These are phyloP conservation scores for Nephrotoma appendiculata DNA, from an alignment of 2,888 invertebrate genomes.

Conservation along the genomic window DNA sequence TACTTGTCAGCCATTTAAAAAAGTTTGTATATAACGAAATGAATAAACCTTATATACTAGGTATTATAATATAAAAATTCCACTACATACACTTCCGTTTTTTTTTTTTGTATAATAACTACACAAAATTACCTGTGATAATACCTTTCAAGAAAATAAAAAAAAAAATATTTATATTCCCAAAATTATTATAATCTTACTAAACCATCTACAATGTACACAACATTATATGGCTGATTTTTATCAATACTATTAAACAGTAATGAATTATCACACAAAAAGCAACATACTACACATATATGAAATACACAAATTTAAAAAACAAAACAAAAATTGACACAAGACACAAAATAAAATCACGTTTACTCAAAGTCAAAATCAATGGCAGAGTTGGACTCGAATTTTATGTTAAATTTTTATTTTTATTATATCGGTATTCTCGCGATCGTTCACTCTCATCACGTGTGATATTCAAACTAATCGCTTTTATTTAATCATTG, in stretches of 20 bases:
- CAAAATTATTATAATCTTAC: not conserved
- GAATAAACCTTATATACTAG: not conserved
- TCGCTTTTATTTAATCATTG: not conserved
- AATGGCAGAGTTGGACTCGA: not conserved
- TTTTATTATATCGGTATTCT: not conserved
- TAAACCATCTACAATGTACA: not conserved
- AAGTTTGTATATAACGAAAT: not conserved
- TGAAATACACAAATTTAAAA: not conserved
- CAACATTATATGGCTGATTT: not conserved
- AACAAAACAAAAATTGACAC: not conserved
- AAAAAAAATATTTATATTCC: not conserved
- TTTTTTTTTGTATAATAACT: not conserved
- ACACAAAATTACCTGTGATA: not conserved
- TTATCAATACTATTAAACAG: not conserved
- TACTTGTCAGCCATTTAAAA: not conserved
- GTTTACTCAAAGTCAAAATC: not conserved
- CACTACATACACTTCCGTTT: not conserved
- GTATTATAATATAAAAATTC: not conserved
- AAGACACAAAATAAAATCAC: not conserved
- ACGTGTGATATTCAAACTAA: not conserved
- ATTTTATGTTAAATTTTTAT: not conserved
- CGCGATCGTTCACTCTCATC: not conserved
- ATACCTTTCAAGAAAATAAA: not conserved
- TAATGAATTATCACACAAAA: not conserved
- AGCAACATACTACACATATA: not conserved